Evolutionary conservation across 2,797 vertebrate genomes (phyloP).

Genomic region (Ptychobarbus kaznakovi): DNA sequence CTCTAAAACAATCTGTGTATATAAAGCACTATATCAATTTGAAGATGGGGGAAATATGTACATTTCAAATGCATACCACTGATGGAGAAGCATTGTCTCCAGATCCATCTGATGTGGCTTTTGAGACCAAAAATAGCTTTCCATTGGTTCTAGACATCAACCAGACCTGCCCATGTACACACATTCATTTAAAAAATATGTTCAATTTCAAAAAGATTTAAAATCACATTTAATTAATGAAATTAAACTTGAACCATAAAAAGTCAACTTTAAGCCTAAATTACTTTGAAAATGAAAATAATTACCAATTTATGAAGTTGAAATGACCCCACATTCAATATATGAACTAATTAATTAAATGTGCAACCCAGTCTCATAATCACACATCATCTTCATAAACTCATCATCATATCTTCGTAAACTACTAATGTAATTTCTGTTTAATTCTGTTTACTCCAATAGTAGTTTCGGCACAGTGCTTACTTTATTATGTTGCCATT

Average conservation of each 20-base stretch:
- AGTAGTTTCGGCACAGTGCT: background rate
- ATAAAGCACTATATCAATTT: background rate
- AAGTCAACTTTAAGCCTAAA: background rate
- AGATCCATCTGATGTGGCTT: background rate
- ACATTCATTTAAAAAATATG: constrained; percentile 7
- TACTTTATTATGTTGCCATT: background rate
- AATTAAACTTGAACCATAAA: background rate
- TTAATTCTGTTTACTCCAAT: background rate
- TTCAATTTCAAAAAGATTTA: background rate
- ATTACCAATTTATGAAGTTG: background rate
- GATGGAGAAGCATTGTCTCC: background rate
- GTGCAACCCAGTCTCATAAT: background rate
- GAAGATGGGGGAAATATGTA: background rate
- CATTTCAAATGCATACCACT: background rate
- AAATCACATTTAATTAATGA: background rate
- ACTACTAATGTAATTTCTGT: background rate
- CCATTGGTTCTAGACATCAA: constrained; percentile 40
- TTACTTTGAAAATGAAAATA: background rate
- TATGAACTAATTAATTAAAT: background rate
- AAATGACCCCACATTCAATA: background rate
- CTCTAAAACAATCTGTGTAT: background rate
- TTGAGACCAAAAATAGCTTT: constrained; percentile 29
- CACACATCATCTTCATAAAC: background rate
- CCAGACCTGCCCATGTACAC: constrained; percentile 40
- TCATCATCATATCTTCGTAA: background rate